A percentile compares a stretch with the other conserved stretches of the same genome.
Evolutionary conservation across 1,140 invertebrate species (phyloP).

Genomic region (Zaprionus gabonicus): DNA sequence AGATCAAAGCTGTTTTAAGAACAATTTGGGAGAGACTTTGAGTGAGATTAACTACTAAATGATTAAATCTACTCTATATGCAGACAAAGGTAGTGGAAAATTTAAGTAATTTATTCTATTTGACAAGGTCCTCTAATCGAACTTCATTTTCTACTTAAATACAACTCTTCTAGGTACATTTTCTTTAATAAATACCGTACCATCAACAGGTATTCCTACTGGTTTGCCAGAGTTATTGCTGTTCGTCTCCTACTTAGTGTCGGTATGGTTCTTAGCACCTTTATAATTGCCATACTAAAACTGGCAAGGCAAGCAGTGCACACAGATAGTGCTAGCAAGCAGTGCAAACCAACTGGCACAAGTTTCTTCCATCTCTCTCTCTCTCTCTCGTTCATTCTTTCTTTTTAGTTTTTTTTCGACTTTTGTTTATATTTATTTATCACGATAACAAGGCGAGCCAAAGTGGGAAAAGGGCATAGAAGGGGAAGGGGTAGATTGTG

Average conservation of each 20-base stretch:
- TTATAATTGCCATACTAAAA: not conserved
- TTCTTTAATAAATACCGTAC: not conserved
- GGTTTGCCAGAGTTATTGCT: not conserved
- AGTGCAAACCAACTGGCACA: conserved; percentile 27
- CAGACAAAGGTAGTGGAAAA: too few relatives aligned
- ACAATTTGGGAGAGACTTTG: not conserved
- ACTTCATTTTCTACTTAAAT: not conserved
- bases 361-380: not conserved
- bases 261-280: not conserved
- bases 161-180: not conserved
- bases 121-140: not conserved
- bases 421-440: conserved; percentile 60
- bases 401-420: conserved; percentile 4
- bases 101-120: not conserved
- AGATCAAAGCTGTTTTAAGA: not conserved
- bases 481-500: conserved; percentile 23
- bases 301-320: not conserved
- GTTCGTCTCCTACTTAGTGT: not conserved
- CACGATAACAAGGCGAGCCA: conserved; percentile 33
- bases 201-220: not conserved
- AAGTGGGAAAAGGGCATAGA: not conserved
- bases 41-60: not conserved
- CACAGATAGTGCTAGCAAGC: not conserved
- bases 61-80: not conserved
- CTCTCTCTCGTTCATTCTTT: not conserved